These are phyloP conservation scores for Danio kyathit DNA, from an alignment of 2,797 vertebrate genomes.

Conservation along the genomic window DNA sequence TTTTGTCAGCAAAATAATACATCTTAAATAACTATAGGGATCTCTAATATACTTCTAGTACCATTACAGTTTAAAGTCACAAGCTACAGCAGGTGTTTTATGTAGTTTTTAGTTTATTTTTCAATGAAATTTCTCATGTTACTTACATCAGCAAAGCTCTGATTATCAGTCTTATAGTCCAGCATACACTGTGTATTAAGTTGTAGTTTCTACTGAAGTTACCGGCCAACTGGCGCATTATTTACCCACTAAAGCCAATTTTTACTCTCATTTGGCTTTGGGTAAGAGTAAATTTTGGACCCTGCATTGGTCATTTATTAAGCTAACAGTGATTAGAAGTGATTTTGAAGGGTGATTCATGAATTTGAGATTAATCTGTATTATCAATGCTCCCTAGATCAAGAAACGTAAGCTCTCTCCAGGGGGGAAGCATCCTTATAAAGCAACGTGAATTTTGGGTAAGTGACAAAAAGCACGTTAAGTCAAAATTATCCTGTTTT, in stretches of 20 bases:
- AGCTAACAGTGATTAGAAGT: neutral
- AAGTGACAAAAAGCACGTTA: neutral
- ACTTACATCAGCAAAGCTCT: neutral
- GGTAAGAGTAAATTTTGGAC: conserved; percentile 1
- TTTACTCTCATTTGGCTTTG: neutral
- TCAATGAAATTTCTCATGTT: neutral
- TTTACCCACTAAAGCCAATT: neutral
- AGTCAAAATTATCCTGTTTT: neutral
- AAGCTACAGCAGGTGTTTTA: neutral
- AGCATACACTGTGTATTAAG: neutral
- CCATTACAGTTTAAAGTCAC: neutral
- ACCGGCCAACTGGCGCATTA: neutral
- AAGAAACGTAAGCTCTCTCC: neutral
- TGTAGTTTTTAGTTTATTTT: neutral
- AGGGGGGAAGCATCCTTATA: neutral
- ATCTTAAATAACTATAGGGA: neutral
- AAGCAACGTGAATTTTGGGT: neutral
- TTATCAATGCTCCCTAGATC: neutral
- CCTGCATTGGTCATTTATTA: neutral
- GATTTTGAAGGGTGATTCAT: neutral
- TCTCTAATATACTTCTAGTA: neutral
- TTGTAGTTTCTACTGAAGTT: conserved; percentile 3
- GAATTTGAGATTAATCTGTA: neutral
- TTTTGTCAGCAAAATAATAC: neutral
- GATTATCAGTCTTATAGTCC: neutral